phyloP scores from a whole-genome alignment of 1,140 invertebrate genomes.

The Trigoniulus corallinus region DNA sequence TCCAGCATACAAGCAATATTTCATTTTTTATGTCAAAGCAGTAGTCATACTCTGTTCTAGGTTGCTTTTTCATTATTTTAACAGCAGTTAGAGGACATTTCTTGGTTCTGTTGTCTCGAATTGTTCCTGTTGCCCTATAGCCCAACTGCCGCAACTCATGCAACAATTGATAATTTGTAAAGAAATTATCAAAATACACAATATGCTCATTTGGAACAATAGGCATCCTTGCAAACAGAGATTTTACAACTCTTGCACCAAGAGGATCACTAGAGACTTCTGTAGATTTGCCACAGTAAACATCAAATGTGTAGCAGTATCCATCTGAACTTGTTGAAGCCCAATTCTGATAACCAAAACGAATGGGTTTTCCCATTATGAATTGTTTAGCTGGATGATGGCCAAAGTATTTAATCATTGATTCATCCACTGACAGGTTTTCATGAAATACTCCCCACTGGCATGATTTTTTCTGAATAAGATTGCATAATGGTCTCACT shows the following conservation, averaged over 20 bases:
- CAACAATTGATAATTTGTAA: constrained; percentile 1
- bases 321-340: not conserved
- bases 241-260: not conserved
- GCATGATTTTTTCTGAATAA: constrained; percentile 18
- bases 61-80: not conserved
- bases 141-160: not conserved
- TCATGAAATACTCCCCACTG: constrained; percentile 10
- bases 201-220: not conserved
- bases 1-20: constrained; percentile 11
- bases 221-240: not conserved
- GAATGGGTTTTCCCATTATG: constrained; percentile 14
- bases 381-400: constrained; percentile 13
- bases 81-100: constrained; percentile 1
- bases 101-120: not conserved
- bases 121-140: constrained; percentile 2
- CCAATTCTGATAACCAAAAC: constrained; percentile 15
- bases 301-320: not conserved
- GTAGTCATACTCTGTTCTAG: not conserved
- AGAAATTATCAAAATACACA: constrained; percentile 7
- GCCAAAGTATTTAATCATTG: constrained; percentile 14
- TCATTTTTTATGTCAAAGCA: not conserved
- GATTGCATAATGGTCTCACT: constrained; percentile 17
- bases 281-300: constrained; percentile 3
- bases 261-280: not conserved
- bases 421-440: constrained; percentile 11